Evolutionary conservation across 2,888 invertebrate genomes (phyloP).

Genomic region (Dryadula phaetusa): DNA sequence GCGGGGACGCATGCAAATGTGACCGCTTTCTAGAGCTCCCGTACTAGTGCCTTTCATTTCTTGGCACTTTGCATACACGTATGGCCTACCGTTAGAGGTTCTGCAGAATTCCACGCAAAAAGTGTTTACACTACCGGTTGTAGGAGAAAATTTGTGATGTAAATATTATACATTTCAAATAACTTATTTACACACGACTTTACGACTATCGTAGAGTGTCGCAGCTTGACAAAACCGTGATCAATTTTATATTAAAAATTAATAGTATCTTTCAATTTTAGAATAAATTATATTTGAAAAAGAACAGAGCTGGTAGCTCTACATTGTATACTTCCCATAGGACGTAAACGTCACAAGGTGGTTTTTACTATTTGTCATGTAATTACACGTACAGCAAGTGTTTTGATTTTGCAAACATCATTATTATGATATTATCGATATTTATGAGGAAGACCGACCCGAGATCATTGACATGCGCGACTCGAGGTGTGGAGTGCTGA

Average conservation of each 20-base stretch:
- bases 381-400: no score
- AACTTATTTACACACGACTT: neutral
- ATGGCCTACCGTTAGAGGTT: conserved; percentile 32
- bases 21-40: conserved; percentile 36
- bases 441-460: neutral
- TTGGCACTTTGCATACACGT: conserved; percentile 37
- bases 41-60: conserved; percentile 29
- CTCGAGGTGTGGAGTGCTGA: conserved; percentile 34
- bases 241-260: no score
- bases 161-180: conserved; percentile 1
- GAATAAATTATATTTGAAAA: no score
- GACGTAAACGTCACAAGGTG: no score
- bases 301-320: no score
- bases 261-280: no score
- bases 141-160: conserved; percentile 26
- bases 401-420: neutral
- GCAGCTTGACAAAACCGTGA: neutral
- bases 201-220: neutral
- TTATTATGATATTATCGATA: neutral
- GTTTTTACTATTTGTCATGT: no score
- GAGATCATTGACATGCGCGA: conserved; percentile 46
- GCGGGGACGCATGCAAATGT: conserved; percentile 62
- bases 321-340: no score
- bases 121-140: conserved; percentile 23
- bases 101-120: conserved; percentile 32